phyloP scores from a whole-genome alignment of 2,888 invertebrate genomes.

The Drosophila rellima region DNA sequence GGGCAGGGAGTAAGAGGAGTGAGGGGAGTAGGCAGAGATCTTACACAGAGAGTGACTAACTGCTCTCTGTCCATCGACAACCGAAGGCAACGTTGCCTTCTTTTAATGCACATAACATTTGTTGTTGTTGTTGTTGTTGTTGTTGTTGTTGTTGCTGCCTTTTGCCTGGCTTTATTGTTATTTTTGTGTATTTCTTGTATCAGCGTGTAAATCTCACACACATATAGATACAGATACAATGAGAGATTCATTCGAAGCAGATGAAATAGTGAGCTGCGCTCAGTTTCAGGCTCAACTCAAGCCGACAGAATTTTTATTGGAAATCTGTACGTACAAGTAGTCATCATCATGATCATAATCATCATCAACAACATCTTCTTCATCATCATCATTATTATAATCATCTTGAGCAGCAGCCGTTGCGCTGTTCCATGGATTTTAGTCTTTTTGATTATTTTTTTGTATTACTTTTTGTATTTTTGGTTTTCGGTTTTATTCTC shows the following conservation, averaged over 20 bases:
- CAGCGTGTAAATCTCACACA: constrained; percentile 76
- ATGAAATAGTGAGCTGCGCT: constrained; percentile 66
- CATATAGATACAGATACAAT: constrained; percentile 56
- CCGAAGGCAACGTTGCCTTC: constrained; percentile 35
- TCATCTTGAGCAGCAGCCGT: constrained; percentile 45
- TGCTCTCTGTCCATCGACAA: constrained; percentile 57
- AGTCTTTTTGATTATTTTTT: constrained; percentile 34
- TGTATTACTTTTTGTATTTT: constrained; percentile 37
- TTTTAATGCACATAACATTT: constrained; percentile 32
- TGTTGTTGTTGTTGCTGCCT: constrained; percentile 33
- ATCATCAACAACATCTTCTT: constrained; percentile 28
- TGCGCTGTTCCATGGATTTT: constrained; percentile 43
- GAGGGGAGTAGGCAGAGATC: constrained; percentile 24
- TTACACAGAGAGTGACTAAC: constrained; percentile 70
- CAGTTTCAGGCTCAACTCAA: constrained; percentile 22
- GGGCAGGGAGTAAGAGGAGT: constrained; percentile 4
- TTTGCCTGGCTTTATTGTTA: constrained; percentile 58
- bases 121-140: constrained; percentile 3
- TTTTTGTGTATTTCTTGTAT: constrained; percentile 73
- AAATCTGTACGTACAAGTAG: constrained; percentile 81
- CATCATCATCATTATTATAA: constrained; percentile 28
- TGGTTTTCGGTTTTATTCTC: constrained; percentile 14
- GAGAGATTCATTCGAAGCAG: constrained; percentile 16
- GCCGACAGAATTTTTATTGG: constrained; percentile 73
- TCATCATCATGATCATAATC: constrained; percentile 54